Evolutionary conservation across 2,797 vertebrate genomes (phyloP).

Genomic region (Phoeniculus purpureus): DNA sequence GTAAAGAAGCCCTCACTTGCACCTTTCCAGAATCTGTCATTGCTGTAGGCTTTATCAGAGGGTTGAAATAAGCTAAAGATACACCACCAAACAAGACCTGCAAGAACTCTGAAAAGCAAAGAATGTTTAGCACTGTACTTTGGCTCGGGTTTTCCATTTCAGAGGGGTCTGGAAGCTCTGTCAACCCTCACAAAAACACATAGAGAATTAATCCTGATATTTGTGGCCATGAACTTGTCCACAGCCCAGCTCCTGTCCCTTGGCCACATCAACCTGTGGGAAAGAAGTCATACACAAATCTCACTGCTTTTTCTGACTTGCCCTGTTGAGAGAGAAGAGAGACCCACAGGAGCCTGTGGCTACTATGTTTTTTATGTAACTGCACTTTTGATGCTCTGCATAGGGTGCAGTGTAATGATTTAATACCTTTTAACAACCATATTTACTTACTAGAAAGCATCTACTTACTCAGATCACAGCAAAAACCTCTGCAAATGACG

Average conservation of each 20-base stretch:
- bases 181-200: background rate
- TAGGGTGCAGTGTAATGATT: background rate
- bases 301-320: background rate
- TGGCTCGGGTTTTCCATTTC: background rate
- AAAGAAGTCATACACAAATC: background rate
- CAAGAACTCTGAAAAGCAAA: background rate
- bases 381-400: background rate
- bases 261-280: background rate
- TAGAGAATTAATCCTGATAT: background rate
- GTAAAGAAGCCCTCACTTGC: background rate
- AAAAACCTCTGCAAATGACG: conserved; percentile 2
- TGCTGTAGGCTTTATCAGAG: background rate
- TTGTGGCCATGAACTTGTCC: background rate
- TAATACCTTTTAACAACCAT: background rate
- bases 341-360: background rate
- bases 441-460: background rate
- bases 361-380: background rate
- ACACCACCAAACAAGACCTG: background rate
- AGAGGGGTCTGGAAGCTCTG: background rate
- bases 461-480: background rate
- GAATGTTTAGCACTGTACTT: background rate
- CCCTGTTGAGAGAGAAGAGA: background rate
- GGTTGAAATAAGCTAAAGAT: background rate
- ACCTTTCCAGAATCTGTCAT: background rate
- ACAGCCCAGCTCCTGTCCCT: background rate